Evolutionary conservation across 2,888 invertebrate species (phyloP), one percentile per base, ranked within the genome.

Genomic region (Agrilus biguttatus): DNA sequence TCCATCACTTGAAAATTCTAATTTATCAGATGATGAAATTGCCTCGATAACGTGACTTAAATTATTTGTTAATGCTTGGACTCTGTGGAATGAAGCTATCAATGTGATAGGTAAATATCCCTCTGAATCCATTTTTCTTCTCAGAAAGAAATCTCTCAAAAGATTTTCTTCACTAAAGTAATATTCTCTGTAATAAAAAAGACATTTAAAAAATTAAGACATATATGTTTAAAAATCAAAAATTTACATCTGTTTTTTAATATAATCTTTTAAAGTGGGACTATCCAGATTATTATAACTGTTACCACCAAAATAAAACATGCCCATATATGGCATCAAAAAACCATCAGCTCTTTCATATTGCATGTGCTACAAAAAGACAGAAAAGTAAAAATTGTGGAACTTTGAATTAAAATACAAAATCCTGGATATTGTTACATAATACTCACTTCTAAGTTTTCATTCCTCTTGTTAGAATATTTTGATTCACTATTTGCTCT

Each of bases 81-180:
- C 86, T 56, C 97, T 80, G 68, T 93, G 90, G 71, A 98, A 98
- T 14, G 93, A 91, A 44, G 95, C 93, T 51, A 98, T 92, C 49
- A 97, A 70, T 47, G 87, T 83, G 38, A 98, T 80, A 1, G 95
- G 92, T 49, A 97, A 78, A 60, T 83, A 97, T 42, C 98, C 98
- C 57, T 92, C 84, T 3, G 77, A 67, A 55, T 91, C 88, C 98
- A 98, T 98, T 75, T 93, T 93, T 54, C 95, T 80, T 32, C 97
- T 80, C 51, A 98, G 74, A 74, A 91, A 98, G 72, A 96, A 91
- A 63, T 98, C 98, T 55, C 89, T 80, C 54, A 86, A 80, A 44
- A 98, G 72, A 71, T 98, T 98, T 60, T 95, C 95, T 51, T 86
- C 84, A 56, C 93, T 93, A 73, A 98, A 97, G 77, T 98, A 98